Evolutionary conservation across 2,113 vertebrate species (phyloP).

Genomic region (Planiliza haematocheilus): DNA sequence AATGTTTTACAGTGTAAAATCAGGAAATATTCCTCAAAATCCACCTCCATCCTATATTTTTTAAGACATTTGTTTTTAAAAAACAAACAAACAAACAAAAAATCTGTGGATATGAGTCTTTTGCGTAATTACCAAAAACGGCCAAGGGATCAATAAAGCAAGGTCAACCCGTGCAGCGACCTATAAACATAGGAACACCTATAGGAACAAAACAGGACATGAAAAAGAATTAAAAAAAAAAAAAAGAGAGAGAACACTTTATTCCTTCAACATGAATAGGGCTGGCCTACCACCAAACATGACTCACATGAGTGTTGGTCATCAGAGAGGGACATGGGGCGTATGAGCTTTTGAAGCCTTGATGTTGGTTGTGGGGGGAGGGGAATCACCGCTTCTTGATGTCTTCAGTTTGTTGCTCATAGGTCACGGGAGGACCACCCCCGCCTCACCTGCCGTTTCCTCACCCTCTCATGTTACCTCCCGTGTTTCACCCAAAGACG

Average conservation of each 20-base stretch:
- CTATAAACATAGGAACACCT: slow-evolving; percentile 4
- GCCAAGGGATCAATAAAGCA: neutral
- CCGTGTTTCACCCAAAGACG: neutral
- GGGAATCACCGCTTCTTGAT: slow-evolving; percentile 25
- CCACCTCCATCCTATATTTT: too few relatives aligned
- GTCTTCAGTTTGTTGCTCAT: slow-evolving; percentile 24
- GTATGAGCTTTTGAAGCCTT: slow-evolving; percentile 46
- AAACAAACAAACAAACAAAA: neutral
- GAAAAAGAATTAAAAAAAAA: too few relatives aligned
- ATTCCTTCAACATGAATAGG: slow-evolving; percentile 7
- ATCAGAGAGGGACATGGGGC: slow-evolving; percentile 45
- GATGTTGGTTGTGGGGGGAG: slow-evolving; percentile 13
- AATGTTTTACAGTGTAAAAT: too few relatives aligned
- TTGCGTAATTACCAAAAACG: neutral
- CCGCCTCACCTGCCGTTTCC: slow-evolving; percentile 22
- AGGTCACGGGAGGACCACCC: slow-evolving; percentile 40
- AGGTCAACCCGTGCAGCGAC: neutral
- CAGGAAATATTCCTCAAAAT: too few relatives aligned
- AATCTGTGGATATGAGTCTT: neutral
- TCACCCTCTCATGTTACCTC: neutral
- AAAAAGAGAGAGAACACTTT: slow-evolving; percentile 6
- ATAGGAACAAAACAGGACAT: too few relatives aligned
- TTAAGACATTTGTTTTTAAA: too few relatives aligned
- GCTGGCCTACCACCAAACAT: slow-evolving; percentile 13
- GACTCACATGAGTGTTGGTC: slow-evolving; percentile 23